A percentile compares a stretch with the other conserved stretches of the same genome.
Conservation (phyloP, 2,797 vertebrate genomes). For the Thripadectes ignobilis region DNA sequence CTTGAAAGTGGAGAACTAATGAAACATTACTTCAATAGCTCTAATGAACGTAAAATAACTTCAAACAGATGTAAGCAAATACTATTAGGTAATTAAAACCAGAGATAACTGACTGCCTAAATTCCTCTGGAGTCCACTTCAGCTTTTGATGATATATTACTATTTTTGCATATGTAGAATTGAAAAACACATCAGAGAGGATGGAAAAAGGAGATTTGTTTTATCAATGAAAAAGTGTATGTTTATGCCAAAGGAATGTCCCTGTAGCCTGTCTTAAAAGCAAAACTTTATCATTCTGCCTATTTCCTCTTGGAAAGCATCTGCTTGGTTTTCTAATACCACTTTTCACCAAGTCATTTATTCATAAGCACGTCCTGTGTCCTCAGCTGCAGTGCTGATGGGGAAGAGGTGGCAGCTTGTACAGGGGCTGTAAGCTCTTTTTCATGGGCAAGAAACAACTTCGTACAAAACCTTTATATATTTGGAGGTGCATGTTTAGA, state of each 20-base stretch:
- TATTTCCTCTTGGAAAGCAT: background rate
- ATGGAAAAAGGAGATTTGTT: background rate
- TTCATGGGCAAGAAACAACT: background rate
- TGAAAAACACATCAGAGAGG: background rate
- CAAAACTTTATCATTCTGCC: background rate
- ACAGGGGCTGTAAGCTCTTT: background rate
- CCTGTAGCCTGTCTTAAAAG: background rate
- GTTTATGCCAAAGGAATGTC: background rate
- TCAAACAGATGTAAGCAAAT: constrained; percentile 24
- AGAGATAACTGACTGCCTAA: background rate
- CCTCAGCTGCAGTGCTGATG: background rate
- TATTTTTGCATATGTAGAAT: background rate
- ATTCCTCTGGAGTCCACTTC: background rate
- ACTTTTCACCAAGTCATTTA: background rate
- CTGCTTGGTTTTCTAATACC: background rate
- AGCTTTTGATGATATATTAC: background rate
- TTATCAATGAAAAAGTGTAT: background rate
- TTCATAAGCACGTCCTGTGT: background rate
- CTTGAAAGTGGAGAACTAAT: background rate
- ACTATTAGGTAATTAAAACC: background rate
- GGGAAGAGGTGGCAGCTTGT: background rate
- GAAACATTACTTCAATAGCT: background rate
- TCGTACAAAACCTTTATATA: background rate
- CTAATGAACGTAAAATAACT: background rate
- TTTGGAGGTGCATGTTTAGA: background rate